Base-by-base conservation (phyloP, 1,140 invertebrate genomes). In the Plodia interpunctella region DNA sequence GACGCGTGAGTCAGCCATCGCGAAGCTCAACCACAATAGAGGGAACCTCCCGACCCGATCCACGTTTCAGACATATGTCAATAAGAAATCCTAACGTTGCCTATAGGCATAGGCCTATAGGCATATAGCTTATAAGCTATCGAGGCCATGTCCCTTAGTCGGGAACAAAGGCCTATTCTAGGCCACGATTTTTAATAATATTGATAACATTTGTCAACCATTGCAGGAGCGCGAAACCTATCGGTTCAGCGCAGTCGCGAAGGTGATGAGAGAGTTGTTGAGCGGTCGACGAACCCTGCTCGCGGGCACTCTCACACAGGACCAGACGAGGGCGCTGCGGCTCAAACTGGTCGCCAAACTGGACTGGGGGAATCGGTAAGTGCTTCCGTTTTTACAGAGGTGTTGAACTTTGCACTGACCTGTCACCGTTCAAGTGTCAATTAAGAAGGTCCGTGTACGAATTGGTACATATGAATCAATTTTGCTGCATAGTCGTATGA, bases 341-440 rank as follows among this genome's bases (percentile, higher is more conserved):
- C 90, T 96, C 59, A 94, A 96, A 76, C 96, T 98, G 52, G 96
- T 96, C 57, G 93, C 93, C 21, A 97, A 97, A 88, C 96, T 99
- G 50, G 97, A 98, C 86, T 98, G 96, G 96, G 97, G 97, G 55
- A 98, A 98, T 91, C 93, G 96, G 97, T 97, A 83, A 95, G 95
- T 94, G 25, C 38, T 55, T 44, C 38, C 30, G 30, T 32, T 32
- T 32, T 32, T 15, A 6, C 38, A 35, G 13, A 35, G 8, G 9
- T 35, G 32, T 35, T 35, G 32, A 35, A 35, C 32, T 35, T 35
- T 35, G 32, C 8, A 35, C 32, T 35, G 2, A 13, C 32, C n/a
- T n/a, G n/a, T n/a, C n/a, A n/a, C n/a, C n/a, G n/a, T n/a, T n/a
- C n/a, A n/a, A n/a, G n/a, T n/a, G n/a, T n/a, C n/a, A n/a, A n/a